These are phyloP conservation scores for Podarcis siculus DNA, from an alignment of 2,797 vertebrate species.

Conservation along the genomic window DNA sequence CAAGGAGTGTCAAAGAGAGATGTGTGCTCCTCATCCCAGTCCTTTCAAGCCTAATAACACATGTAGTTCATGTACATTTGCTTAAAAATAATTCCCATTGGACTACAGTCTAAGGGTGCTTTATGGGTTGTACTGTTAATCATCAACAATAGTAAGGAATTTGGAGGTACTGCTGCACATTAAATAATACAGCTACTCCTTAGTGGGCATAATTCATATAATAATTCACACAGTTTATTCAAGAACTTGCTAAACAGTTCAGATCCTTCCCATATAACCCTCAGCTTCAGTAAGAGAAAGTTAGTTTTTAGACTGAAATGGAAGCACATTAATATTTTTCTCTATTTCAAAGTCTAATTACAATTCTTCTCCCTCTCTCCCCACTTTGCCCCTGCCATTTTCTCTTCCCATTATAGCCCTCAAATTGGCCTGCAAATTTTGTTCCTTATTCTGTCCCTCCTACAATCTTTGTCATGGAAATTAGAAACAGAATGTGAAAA, in stretches of 20 bases:
- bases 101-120: neutral
- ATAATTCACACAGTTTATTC: slow-evolving; percentile 65
- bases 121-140: neutral
- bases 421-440: slow-evolving; percentile 81
- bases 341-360: slow-evolving; percentile 83
- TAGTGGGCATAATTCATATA: slow-evolving; percentile 39
- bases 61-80: neutral
- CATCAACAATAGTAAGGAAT: slow-evolving; percentile 15
- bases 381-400: slow-evolving; percentile 67
- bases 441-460: slow-evolving; percentile 79
- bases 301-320: slow-evolving; percentile 73
- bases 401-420: slow-evolving; percentile 81
- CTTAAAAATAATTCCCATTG: neutral
- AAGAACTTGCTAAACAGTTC: slow-evolving; percentile 52
- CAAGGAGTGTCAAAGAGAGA: neutral
- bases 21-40: neutral
- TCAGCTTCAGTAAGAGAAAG: slow-evolving; percentile 65
- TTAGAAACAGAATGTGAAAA: slow-evolving; percentile 81
- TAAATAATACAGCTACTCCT: slow-evolving; percentile 43
- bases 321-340: slow-evolving; percentile 79
- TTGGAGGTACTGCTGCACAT: neutral
- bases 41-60: neutral
- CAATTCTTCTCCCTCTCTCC: slow-evolving; percentile 72
- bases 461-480: slow-evolving; percentile 84
- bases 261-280: slow-evolving; percentile 34